Conservation (phyloP, 2,888 invertebrate genomes). For the Catocala nupta region DNA sequence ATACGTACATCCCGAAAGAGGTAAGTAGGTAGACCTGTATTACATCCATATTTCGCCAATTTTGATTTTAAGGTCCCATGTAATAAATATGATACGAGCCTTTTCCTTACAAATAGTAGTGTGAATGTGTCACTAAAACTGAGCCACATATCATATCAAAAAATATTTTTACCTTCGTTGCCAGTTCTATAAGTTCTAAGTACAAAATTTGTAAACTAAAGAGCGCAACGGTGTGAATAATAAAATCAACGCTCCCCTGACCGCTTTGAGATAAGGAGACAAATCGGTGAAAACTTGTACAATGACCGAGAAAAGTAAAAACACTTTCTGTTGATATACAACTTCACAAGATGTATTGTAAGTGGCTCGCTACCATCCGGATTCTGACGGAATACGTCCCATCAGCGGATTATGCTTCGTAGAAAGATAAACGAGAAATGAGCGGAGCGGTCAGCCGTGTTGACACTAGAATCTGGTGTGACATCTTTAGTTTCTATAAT, state of each 20-base stretch:
- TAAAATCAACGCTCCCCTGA: constrained; percentile 69
- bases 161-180: constrained; percentile 8
- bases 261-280: constrained; percentile 76
- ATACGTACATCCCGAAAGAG: too few relatives aligned
- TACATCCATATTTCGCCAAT: too few relatives aligned
- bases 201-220: constrained; percentile 40
- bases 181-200: constrained; percentile 39
- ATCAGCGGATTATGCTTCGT: constrained; percentile 24
- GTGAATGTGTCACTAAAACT: too few relatives aligned
- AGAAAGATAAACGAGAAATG: constrained; percentile 26
- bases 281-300: constrained; percentile 75
- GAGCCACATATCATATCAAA: not conserved
- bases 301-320: constrained; percentile 75
- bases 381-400: constrained; percentile 44
- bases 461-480: constrained; percentile 19
- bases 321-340: constrained; percentile 68
- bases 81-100: too few relatives aligned
- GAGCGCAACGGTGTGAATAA: constrained; percentile 46
- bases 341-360: constrained; percentile 44
- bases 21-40: too few relatives aligned
- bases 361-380: constrained; percentile 52
- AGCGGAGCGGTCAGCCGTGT: constrained; percentile 8
- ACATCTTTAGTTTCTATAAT: constrained; percentile 18
- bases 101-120: too few relatives aligned
- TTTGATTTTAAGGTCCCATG: too few relatives aligned